Conservation (phyloP, 2,888 invertebrate genomes). For the Colostygia pectinataria region DNA sequence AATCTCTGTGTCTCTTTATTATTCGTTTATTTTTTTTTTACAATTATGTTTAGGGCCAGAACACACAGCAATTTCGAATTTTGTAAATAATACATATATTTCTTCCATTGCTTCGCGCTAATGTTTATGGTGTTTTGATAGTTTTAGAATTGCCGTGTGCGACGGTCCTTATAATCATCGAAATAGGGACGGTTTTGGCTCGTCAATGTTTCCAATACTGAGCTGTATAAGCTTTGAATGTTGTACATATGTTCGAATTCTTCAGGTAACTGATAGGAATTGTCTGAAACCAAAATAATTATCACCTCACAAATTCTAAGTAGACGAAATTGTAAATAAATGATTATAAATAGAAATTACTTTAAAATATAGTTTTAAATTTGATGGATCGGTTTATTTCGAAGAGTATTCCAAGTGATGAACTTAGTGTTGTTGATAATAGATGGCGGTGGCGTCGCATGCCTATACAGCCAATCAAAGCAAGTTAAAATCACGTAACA, state of each 20-base stretch:
- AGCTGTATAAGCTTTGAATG: constrained; percentile 10
- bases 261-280: not conserved
- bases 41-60: constrained; percentile 10
- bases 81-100: constrained; percentile 14
- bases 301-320: constrained; percentile 13
- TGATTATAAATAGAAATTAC: constrained; percentile 3
- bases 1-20: constrained; percentile 11
- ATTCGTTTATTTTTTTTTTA: constrained; percentile 1
- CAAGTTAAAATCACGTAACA: not conserved
- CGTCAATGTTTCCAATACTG: constrained; percentile 26
- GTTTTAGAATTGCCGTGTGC: constrained; percentile 16
- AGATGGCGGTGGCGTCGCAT: not conserved
- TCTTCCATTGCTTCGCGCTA: not conserved
- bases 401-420: constrained; percentile 1
- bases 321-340: constrained; percentile 20
- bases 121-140: constrained; percentile 5
- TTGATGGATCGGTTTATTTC: not conserved
- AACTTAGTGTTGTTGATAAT: not conserved
- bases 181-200: constrained; percentile 46
- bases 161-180: constrained; percentile 20
- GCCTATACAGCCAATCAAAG: not conserved
- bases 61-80: constrained; percentile 14
- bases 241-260: constrained; percentile 17
- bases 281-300: constrained; percentile 11
- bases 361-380: constrained; percentile 13